These are phyloP conservation scores for Acestrorhynchus altus DNA, from an alignment of 2,797 vertebrate species.

Conservation along the genomic window DNA sequence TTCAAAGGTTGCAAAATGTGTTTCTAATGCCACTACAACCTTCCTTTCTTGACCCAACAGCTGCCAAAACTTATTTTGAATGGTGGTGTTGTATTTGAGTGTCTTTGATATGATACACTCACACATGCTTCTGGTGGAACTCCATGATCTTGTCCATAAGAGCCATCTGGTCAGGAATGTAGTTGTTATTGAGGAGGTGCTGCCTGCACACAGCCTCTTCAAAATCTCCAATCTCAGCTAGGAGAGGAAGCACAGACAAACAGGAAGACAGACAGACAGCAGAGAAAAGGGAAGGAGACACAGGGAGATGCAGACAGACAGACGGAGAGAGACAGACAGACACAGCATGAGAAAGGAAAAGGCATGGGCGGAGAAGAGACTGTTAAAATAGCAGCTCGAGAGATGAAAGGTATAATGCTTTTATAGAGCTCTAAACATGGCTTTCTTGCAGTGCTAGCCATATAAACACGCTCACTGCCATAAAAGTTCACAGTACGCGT, in stretches of 20 bases:
- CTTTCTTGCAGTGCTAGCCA: background rate
- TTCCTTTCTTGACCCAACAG: slow-evolving; percentile 24
- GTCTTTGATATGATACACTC: slow-evolving; percentile 63
- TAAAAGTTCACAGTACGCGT: background rate
- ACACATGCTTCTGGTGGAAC: slow-evolving; percentile 92
- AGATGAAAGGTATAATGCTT: slow-evolving; percentile 12
- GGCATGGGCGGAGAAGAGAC: background rate
- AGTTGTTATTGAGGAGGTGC: slow-evolving; percentile 95
- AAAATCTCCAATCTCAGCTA: slow-evolving; percentile 98
- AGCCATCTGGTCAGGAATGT: slow-evolving; percentile 95
- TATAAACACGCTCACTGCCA: background rate
- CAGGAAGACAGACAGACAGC: background rate
- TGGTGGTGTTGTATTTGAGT: slow-evolving; percentile 24
- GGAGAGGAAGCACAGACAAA: slow-evolving; percentile 4
- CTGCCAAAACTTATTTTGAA: slow-evolving; percentile 23
- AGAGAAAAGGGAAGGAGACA: slow-evolving; percentile 8
- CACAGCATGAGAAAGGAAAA: slow-evolving; percentile 16
- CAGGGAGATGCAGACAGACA: background rate
- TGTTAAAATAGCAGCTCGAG: slow-evolving; percentile 12
- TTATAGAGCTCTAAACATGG: background rate
- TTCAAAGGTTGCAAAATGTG: too few relatives aligned
- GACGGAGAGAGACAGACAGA: background rate
- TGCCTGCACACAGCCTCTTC: slow-evolving; percentile 92
- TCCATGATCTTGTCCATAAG: slow-evolving; percentile 96
- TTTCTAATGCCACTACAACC: too few relatives aligned